Base-by-base conservation (phyloP, 2,888 invertebrate genomes). In the Ischnura elegans region DNA sequence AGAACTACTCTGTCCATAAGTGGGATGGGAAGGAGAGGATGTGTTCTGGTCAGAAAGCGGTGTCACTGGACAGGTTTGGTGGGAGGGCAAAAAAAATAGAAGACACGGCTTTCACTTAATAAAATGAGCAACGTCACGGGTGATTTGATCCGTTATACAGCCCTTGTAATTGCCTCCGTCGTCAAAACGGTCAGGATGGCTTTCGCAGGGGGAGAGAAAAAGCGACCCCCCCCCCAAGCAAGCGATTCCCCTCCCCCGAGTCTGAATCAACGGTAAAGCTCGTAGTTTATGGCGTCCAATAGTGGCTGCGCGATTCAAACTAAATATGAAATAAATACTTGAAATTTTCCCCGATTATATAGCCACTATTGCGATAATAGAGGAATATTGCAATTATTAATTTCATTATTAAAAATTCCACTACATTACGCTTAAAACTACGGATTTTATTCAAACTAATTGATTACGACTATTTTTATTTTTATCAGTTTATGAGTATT, bases 51-150 rank as follows among this genome's bases (percentile, higher is more conserved):
- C 76, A 36, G 25, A 25, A 43, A 61, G 61, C 10, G 90, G 51
- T 42, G 36, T n/a, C n/a, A n/a, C n/a, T n/a, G n/a, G n/a, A n/a
- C 13, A 90, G n/a, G 61, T 25, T 25, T 13, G 51, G 6, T 3
- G 51, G 51, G 29, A 19, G 19, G 13, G 51, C 2, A 5, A 47
- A 13, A 46, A 13, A 21, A 29, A 36, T 36, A 87, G 10, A 42
- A 55, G 55, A 42, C 36, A 29, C 29, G 76, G 10, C 25, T 90
- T 43, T 66, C 61, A 90, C 61, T 90, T 43, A 61, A 90, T 90
- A 90, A 45, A 61, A 61, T 61, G 61, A 43, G 90, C 42, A 42
- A 86, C 87, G 55, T 90, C 45, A 66, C 61, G 43, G 66, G 61
- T 43, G 43, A 90, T 10, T 66, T 43, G n/a, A 46, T 90, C 61